These are phyloP conservation scores for Paralvinella palmiformis DNA, from an alignment of 1,140 invertebrate species.

Conservation along the genomic window DNA sequence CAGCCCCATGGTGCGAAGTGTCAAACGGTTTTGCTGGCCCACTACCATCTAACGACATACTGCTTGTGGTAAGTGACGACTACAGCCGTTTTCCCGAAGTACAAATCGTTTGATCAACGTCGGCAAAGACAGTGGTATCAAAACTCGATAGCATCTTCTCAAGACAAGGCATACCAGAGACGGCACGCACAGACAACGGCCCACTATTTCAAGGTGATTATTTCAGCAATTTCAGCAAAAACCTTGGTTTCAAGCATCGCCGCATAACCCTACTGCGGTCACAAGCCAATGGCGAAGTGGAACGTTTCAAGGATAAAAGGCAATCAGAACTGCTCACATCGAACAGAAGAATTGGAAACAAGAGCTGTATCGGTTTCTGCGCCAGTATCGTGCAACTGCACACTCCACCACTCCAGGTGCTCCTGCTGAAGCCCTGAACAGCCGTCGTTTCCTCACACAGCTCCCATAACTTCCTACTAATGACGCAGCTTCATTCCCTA, in stretches of 20 bases:
- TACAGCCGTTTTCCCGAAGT: no score
- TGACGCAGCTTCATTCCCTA: neutral
- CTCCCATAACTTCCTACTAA: neutral
- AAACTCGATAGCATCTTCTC: conserved; percentile 23
- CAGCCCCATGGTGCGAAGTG: neutral
- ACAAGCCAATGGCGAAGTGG: no score
- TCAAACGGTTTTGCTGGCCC: neutral
- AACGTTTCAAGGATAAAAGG: no score
- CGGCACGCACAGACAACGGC: no score
- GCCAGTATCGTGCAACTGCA: no score
- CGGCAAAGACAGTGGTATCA: conserved; percentile 18
- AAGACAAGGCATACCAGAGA: no score
- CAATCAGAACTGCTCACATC: conserved; percentile 2
- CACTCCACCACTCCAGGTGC: no score
- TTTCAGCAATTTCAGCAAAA: neutral
- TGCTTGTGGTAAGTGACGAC: conserved; percentile 16
- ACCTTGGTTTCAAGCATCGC: neutral
- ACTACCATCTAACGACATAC: neutral
- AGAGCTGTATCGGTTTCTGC: neutral
- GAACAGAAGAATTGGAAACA: neutral
- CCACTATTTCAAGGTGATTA: neutral
- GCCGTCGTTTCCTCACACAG: neutral
- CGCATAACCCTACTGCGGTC: no score
- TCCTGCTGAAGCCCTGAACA: no score
- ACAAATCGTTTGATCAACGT: conserved; percentile 24